phyloP scores from a whole-genome alignment of 2,113 vertebrate species.

The Anser brachyrhynchus region DNA sequence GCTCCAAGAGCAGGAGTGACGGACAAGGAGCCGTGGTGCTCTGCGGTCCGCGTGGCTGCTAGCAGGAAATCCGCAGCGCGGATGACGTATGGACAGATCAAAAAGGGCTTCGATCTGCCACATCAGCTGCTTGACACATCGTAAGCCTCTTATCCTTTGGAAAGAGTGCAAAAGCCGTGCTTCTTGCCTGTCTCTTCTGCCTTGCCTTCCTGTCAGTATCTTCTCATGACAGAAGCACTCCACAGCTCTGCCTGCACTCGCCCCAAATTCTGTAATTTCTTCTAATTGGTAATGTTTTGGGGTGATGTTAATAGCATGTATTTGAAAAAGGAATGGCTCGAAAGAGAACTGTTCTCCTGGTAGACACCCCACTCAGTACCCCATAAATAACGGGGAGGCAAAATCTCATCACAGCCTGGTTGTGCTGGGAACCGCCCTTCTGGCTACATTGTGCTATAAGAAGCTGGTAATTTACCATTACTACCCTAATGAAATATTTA shows the following conservation, averaged over 20 bases:
- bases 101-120: background rate
- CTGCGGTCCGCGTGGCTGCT: background rate
- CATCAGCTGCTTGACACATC: rapidly evolving
- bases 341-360: background rate
- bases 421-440: background rate
- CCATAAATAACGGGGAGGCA: background rate
- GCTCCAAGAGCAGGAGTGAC: background rate
- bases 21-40: background rate
- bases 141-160: background rate
- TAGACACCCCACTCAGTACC: background rate
- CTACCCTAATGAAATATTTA: conserved; percentile 30
- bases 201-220: background rate
- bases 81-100: rapidly evolving
- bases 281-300: background rate
- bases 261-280: background rate
- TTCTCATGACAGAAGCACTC: background rate
- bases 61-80: background rate
- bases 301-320: background rate
- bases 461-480: background rate
- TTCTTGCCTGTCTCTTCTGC: background rate
- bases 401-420: background rate
- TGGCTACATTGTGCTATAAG: background rate
- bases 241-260: background rate
- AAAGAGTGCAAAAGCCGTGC: rapidly evolving
- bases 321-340: background rate